A percentile compares a stretch with the other conserved stretches of the same genome.
Conservation (phyloP, 1,140 invertebrate species). For the Belonocnema kinseyi region DNA sequence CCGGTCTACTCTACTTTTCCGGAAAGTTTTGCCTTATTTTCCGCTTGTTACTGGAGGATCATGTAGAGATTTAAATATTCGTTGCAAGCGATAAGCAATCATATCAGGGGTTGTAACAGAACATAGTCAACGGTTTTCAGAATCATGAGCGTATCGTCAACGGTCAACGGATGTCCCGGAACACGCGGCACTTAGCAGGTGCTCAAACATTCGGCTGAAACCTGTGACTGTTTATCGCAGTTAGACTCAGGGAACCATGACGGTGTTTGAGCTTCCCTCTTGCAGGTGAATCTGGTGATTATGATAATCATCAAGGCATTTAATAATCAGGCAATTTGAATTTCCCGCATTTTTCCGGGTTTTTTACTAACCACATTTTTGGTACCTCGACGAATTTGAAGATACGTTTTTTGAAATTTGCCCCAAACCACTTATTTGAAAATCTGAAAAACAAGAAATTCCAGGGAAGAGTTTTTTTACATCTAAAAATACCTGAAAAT, state of each 20-base stretch:
- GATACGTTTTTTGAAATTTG: too few species aligned
- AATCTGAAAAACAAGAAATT: too few species aligned
- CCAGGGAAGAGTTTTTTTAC: too few species aligned
- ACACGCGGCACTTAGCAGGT: constrained; percentile 43
- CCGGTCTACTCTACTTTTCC: too few species aligned
- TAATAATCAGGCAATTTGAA: neutral
- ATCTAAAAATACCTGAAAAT: too few species aligned
- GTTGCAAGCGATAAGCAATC: neutral
- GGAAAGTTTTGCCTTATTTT: neutral
- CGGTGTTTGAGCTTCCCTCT: constrained; percentile 36
- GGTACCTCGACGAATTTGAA: too few species aligned
- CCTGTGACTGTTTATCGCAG: constrained; percentile 42
- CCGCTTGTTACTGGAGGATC: neutral
- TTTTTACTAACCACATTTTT: too few species aligned
- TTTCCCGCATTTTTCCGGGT: too few species aligned
- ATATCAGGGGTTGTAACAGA: constrained; percentile 35
- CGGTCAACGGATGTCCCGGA: constrained; percentile 48
- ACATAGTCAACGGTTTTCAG: constrained; percentile 43
- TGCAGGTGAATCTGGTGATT: constrained; percentile 40
- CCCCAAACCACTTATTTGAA: too few species aligned
- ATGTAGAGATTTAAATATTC: neutral
- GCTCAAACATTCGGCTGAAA: constrained; percentile 39
- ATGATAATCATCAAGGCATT: constrained; percentile 36
- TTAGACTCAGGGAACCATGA: constrained; percentile 40
- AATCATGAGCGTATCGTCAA: constrained; percentile 43